Conservation (phyloP, 2,888 invertebrate genomes). For the Pantelozetes paolii region DNA sequence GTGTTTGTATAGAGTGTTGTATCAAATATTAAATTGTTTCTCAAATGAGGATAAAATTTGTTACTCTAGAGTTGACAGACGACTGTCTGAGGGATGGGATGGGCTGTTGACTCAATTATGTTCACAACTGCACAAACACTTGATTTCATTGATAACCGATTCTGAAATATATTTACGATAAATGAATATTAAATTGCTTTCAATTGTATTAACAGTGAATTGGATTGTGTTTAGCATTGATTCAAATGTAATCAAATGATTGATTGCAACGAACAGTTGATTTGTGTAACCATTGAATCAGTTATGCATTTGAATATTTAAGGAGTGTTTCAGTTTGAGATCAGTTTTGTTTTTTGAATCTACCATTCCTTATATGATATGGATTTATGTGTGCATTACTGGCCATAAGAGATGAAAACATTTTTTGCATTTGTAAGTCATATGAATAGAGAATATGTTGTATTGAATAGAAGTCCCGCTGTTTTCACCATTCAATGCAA, state of each 20-base stretch:
- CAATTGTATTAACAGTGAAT: too few relatives aligned
- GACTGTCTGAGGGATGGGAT: not conserved
- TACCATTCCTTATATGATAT: not conserved
- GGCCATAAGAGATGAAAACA: not conserved
- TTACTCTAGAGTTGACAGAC: not conserved
- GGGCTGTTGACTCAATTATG: not conserved
- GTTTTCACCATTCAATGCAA: not conserved
- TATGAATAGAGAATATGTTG: not conserved
- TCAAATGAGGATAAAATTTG: not conserved
- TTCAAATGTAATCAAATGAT: too few relatives aligned
- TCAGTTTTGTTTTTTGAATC: not conserved
- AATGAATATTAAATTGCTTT: too few relatives aligned
- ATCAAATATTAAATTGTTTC: not conserved
- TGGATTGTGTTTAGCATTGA: too few relatives aligned
- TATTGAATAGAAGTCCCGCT: conserved; percentile 22
- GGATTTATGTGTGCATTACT: not conserved
- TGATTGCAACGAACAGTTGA: too few relatives aligned
- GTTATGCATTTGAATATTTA: not conserved
- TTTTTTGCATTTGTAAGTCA: not conserved
- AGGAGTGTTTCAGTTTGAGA: not conserved
- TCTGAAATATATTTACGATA: too few relatives aligned
- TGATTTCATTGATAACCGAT: not conserved
- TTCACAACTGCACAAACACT: not conserved
- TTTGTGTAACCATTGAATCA: not conserved
- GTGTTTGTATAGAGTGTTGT: not conserved